Evolutionary conservation across 2,113 vertebrate species (phyloP).

Genomic region (Tachycineta bicolor): DNA sequence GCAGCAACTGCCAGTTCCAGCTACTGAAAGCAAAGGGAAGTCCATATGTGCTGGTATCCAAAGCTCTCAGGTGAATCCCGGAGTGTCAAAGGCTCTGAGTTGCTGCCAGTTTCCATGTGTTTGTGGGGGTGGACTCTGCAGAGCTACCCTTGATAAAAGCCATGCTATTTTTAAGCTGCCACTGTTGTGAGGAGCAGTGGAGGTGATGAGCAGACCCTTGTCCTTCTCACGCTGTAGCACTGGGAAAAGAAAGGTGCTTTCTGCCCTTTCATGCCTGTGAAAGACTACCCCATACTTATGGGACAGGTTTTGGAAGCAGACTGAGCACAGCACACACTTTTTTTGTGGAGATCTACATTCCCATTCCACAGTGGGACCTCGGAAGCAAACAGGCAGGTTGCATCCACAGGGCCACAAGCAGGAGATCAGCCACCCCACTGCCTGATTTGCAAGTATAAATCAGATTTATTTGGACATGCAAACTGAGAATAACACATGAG

Average conservation of each 20-base stretch:
- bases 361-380: not conserved
- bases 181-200: not conserved
- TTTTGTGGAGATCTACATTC: not conserved
- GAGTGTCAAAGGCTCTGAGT: not conserved
- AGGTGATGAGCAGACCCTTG: not conserved
- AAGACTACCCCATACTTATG: not conserved
- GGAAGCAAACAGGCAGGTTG: not conserved
- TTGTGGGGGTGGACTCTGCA: not conserved
- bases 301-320: not conserved
- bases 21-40: not conserved
- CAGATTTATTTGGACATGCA: not conserved
- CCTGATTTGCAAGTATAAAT: conserved; percentile 13
- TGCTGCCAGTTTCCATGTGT: not conserved
- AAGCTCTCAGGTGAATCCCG: not conserved
- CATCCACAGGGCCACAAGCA: not conserved
- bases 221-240: not conserved
- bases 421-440: not conserved
- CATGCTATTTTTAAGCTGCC: not conserved
- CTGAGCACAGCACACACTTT: not conserved
- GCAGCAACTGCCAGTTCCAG: not conserved
- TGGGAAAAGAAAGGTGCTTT: not conserved
- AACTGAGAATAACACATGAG: not conserved
- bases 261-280: not conserved
- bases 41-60: not conserved
- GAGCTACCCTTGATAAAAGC: not conserved